Evolutionary conservation across 2,113 vertebrate genomes (phyloP), one percentile per base, ranked within the genome.

Genomic region (Cinclus mexicanus): DNA sequence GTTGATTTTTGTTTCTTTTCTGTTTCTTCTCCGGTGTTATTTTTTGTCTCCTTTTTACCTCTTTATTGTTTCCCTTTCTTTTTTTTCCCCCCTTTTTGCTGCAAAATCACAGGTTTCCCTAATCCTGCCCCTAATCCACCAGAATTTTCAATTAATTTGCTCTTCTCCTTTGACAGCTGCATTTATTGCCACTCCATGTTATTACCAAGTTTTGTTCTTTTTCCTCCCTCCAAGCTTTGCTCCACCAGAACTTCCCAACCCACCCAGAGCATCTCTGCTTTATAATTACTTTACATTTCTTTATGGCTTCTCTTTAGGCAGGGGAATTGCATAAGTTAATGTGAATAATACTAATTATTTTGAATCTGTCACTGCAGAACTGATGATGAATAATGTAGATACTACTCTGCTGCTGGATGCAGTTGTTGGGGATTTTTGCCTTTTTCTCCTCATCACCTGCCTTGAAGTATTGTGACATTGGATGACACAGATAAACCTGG

Each of bases 371-470:
- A 89, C 64, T 92, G 92, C 94, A 93, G 33, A 82, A 90, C 47
- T 39, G 79, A 22, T 89, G 90, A 96, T 97, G 97, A 97, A 97
- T 97, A 96, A 97, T 96, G 95, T 94, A 97, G 92, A 31, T 47
- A 5, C 81, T 87, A 74, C 86, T 93, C 89, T 87, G 90, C 76
- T 4, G 18, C 87, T 91, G 42, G 87, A 71, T 84, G 85, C 46
- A 71, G n/a, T 86, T 86, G 60, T 80, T 86, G 84, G 37, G 57
- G 31, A 17, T 63, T 67, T 92, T 90, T 92, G 87, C 29, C 65
- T 57, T 96, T 83, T 87, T 56, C 56, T 67, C 25, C 69, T 88
- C 65, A 50, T 95, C 92, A 64, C 46, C 83, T 63, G 10, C n/a
- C 88, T 93, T 89, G 92, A 90, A 94, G 92, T 96, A 29, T 96